Evolutionary conservation across 2,113 vertebrate genomes (phyloP).

Genomic region (Leptocoma aspasia): DNA sequence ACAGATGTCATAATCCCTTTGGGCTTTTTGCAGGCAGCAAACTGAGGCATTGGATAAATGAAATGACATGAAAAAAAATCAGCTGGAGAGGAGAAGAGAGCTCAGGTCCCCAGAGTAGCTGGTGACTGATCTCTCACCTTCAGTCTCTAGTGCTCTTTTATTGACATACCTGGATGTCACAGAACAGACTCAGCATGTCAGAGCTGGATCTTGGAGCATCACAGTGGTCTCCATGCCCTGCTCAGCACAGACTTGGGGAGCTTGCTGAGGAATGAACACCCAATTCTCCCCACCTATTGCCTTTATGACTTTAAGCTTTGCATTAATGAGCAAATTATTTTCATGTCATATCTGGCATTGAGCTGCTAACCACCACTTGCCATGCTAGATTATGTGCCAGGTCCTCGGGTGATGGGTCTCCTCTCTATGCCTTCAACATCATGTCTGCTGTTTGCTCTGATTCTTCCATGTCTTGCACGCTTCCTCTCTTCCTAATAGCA

Average conservation of each 20-base stretch:
- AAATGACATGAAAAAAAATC: slow-evolving; percentile 35
- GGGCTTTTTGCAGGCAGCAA: slow-evolving; percentile 55
- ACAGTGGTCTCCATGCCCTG: not conserved
- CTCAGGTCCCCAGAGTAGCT: not conserved
- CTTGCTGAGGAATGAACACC: not conserved
- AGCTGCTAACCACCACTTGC: not conserved
- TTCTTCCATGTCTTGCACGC: not conserved
- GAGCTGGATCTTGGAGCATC: not conserved
- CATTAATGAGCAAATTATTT: not conserved
- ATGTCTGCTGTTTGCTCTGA: not conserved
- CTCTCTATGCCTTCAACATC: not conserved
- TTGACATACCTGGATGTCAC: not conserved
- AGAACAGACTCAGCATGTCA: not conserved
- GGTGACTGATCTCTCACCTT: slow-evolving; percentile 24
- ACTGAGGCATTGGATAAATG: slow-evolving; percentile 43
- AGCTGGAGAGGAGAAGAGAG: not conserved
- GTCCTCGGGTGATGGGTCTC: fast-evolving
- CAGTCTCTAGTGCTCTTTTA: not conserved
- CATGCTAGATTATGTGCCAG: not conserved
- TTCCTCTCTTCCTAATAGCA: not conserved
- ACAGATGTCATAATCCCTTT: slow-evolving; percentile 54
- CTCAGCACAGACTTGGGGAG: not conserved
- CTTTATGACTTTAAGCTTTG: not conserved
- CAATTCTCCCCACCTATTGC: not conserved
- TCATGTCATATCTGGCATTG: not conserved